These are phyloP conservation scores for Acipenser ruthenus DNA, from an alignment of 2,797 vertebrate genomes.

Conservation along the genomic window DNA sequence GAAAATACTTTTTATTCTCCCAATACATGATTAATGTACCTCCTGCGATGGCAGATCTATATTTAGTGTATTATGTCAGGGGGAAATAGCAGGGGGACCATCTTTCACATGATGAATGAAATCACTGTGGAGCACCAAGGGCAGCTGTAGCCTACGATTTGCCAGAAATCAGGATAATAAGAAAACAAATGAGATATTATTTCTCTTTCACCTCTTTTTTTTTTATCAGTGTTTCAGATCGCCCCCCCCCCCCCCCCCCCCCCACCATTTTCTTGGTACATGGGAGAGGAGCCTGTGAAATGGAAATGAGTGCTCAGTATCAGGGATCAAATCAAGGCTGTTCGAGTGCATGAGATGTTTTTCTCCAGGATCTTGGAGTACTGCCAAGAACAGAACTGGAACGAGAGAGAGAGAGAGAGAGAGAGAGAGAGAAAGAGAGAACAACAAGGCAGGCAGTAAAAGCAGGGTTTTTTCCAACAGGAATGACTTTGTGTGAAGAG, in stretches of 20 bases:
- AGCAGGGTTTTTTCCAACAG: conserved; percentile 35
- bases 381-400: conserved; percentile 70
- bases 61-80: conserved; percentile 60
- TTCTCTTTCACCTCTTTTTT: conserved; percentile 25
- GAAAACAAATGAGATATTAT: conserved; percentile 17
- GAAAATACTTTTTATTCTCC: conserved; percentile 40
- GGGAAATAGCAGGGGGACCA: conserved; percentile 52
- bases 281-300: conserved; percentile 67
- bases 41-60: conserved; percentile 51
- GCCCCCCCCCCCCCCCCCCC: conserved; percentile 38
- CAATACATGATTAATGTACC: conserved; percentile 55
- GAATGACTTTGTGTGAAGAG: conserved; percentile 45
- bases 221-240: conserved; percentile 37
- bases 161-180: conserved; percentile 56
- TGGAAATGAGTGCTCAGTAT: conserved; percentile 78
- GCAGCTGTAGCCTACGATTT: conserved; percentile 44
- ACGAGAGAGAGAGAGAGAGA: conserved; percentile 36
- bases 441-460: conserved; percentile 38
- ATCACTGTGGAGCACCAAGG: conserved; percentile 49
- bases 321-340: conserved; percentile 71
- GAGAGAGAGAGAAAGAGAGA: conserved; percentile 40
- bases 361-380: conserved; percentile 61
- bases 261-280: conserved; percentile 39
- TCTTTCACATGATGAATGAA: conserved; percentile 62
- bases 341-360: conserved; percentile 63